phyloP scores from a whole-genome alignment of 2,797 vertebrate species.

The Spinus pinus region DNA sequence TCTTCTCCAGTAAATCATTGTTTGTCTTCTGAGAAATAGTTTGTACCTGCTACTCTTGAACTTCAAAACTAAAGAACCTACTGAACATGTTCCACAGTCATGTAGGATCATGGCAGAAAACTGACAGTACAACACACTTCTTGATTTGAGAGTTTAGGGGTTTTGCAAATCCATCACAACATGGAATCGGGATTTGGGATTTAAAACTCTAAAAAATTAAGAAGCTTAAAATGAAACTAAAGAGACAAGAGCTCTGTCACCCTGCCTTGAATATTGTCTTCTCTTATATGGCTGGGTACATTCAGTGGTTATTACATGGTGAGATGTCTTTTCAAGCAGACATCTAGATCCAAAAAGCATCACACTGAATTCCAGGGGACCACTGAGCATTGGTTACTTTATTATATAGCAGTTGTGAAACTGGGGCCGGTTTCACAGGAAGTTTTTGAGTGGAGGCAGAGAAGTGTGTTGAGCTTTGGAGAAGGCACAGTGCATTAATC shows the following conservation, averaged over 20 bases:
- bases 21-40: background rate
- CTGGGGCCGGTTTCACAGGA: background rate
- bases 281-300: background rate
- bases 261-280: background rate
- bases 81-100: accelerated
- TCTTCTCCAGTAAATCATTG: background rate
- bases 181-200: background rate
- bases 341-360: background rate
- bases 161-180: background rate
- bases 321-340: background rate
- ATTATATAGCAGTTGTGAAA: background rate
- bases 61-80: background rate
- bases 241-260: background rate
- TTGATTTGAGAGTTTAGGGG: background rate
- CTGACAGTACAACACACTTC: background rate
- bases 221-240: background rate
- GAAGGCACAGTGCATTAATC: background rate
- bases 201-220: background rate
- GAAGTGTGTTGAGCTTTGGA: background rate
- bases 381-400: background rate
- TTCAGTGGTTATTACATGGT: background rate
- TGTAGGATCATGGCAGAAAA: background rate
- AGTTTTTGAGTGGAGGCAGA: background rate
- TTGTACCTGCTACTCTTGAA: background rate
- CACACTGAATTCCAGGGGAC: background rate